Evolutionary conservation across 2,797 vertebrate genomes (phyloP).

Genomic region (Mus caroli): DNA sequence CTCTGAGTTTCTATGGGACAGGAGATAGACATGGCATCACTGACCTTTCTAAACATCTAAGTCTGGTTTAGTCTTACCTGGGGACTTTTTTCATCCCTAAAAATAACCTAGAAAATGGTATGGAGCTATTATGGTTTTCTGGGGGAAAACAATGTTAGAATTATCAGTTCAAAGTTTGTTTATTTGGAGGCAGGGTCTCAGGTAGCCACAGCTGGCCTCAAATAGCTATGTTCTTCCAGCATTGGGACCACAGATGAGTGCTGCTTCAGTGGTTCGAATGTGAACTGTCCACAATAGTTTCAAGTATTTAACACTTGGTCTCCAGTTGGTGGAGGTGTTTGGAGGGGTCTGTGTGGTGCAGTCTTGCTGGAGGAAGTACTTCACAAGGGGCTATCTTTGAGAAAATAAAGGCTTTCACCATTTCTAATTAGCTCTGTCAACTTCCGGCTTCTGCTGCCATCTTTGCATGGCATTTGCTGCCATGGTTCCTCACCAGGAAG

Average conservation of each 20-base stretch:
- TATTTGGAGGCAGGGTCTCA: neutral
- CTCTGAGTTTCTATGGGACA: neutral
- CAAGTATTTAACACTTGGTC: neutral
- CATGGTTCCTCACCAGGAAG: neutral
- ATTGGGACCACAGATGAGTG: neutral
- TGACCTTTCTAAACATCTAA: constrained; percentile 8
- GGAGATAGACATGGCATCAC: neutral
- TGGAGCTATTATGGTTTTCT: neutral
- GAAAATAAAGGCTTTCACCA: neutral
- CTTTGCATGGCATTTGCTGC: neutral
- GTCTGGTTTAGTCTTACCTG: constrained; percentile 2
- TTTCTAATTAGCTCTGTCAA: neutral
- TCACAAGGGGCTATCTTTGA: neutral
- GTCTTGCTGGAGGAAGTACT: neutral
- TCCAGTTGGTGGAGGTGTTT: neutral
- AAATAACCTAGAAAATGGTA: neutral
- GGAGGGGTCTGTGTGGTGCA: neutral
- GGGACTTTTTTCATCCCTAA: constrained; percentile 23
- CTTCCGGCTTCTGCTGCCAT: neutral
- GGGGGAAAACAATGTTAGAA: neutral
- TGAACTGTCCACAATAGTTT: neutral
- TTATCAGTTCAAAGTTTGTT: neutral
- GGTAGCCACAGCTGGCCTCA: neutral
- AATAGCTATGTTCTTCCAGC: neutral
- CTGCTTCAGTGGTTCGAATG: neutral